phyloP scores from a whole-genome alignment of 2,113 vertebrate species.

The Melanostigma gelatinosum region DNA sequence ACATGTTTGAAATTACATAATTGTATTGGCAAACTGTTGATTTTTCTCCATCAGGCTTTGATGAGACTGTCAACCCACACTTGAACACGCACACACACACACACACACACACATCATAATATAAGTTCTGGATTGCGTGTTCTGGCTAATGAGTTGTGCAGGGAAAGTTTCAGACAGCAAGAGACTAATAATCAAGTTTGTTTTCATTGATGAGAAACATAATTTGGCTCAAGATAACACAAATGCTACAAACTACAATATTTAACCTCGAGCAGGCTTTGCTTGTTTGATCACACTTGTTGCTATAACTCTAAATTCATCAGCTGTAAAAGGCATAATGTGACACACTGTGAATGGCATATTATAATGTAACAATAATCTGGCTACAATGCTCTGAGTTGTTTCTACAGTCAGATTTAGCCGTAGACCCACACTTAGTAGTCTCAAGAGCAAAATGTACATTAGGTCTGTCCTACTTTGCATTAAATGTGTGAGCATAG shows the following conservation, averaged over 20 bases:
- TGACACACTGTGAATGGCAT: conserved; percentile 9
- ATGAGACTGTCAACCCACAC: conserved; percentile 64
- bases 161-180: conserved; percentile 46
- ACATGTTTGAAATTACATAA: conserved; percentile 74
- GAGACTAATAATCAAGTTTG: conserved; percentile 36
- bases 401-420: conserved; percentile 16
- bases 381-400: conserved; percentile 12
- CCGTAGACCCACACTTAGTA: neutral
- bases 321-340: neutral
- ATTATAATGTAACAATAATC: conserved; percentile 15
- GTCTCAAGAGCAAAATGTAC: conserved; percentile 43
- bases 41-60: conserved; percentile 58
- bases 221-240: conserved; percentile 32
- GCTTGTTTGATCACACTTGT: conserved; percentile 23
- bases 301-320: conserved; percentile 19
- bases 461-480: conserved; percentile 58
- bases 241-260: conserved; percentile 33
- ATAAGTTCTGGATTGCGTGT: conserved; percentile 51
- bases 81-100: conserved; percentile 24
- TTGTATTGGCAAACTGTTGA: conserved; percentile 74
- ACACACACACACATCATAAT: conserved; percentile 32
- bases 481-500: conserved; percentile 57
- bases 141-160: conserved; percentile 44
- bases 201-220: conserved; percentile 48
- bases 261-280: conserved; percentile 7